Percentiles rank a stretch among this genome's conserved stretches.
Conservation (phyloP, 2,797 vertebrate species). For the Chaunax sp. region DNA sequence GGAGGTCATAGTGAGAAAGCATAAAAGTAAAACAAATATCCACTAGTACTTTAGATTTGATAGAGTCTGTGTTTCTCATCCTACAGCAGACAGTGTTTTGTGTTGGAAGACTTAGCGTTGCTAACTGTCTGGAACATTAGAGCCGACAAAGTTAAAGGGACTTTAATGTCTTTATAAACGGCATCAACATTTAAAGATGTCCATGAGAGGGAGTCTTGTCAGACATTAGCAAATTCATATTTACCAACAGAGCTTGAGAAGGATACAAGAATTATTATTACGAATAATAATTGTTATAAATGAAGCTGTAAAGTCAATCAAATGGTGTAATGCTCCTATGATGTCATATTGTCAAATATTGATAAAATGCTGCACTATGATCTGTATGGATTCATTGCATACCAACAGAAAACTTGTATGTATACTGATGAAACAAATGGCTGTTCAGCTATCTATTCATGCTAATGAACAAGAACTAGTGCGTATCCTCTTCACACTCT, state of each 20-base stretch:
- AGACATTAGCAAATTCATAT: too few species aligned
- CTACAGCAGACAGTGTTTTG: slow-evolving; percentile 27
- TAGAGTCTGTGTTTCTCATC: background rate
- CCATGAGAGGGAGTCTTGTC: slow-evolving; percentile 36
- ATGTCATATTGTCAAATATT: slow-evolving; percentile 6
- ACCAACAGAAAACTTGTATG: background rate
- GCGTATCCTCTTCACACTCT: background rate
- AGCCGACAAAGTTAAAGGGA: slow-evolving; percentile 42
- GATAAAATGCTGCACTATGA: slow-evolving; percentile 7
- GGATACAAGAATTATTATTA: slow-evolving; percentile 22
- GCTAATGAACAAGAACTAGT: background rate
- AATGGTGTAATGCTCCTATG: background rate
- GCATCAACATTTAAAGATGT: slow-evolving; percentile 35
- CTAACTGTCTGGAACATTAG: slow-evolving; percentile 46
- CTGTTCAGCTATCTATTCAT: background rate
- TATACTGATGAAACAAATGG: background rate
- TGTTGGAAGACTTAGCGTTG: slow-evolving; percentile 54
- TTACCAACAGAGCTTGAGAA: slow-evolving; percentile 48
- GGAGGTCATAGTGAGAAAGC: too few species aligned
- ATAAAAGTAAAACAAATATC: background rate
- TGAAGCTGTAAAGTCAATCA: slow-evolving; percentile 25
- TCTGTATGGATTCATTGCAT: too few species aligned
- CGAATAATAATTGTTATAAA: slow-evolving; percentile 8
- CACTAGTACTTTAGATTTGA: background rate
- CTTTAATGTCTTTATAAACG: slow-evolving; percentile 44